phyloP scores from a whole-genome alignment of 2,888 invertebrate species.

The Amphimallon solstitiale region DNA sequence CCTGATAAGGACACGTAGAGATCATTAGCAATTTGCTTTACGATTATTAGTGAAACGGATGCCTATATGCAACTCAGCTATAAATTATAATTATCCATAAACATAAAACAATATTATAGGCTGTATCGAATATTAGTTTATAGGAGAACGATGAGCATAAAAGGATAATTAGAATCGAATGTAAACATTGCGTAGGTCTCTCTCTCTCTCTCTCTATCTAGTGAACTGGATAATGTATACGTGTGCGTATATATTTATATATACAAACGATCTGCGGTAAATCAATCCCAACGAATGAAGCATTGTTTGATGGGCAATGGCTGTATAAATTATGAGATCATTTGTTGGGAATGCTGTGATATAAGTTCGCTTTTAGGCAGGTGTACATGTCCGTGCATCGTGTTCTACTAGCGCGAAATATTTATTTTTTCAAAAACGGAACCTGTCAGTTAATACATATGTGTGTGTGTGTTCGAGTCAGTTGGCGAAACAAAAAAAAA shows the following conservation, averaged over 20 bases:
- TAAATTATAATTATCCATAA: constrained; percentile 35
- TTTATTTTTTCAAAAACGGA: constrained; percentile 25
- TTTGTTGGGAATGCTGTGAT: constrained; percentile 57
- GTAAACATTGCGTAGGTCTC: constrained; percentile 38
- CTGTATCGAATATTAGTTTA: constrained; percentile 46
- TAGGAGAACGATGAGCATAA: constrained; percentile 44
- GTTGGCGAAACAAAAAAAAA: constrained; percentile 25
- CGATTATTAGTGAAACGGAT: no score
- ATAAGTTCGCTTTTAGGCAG: constrained; percentile 52
- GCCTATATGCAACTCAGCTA: background rate
- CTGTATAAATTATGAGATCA: constrained; percentile 58
- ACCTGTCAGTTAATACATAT: constrained; percentile 18
- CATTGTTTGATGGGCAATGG: constrained; percentile 58
- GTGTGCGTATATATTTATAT: background rate
- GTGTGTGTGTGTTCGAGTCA: constrained; percentile 16
- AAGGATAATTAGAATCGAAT: constrained; percentile 47
- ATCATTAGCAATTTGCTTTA: no score
- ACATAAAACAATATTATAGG: constrained; percentile 39
- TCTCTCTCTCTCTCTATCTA: no score
- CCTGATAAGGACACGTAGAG: no score
- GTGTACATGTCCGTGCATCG: constrained; percentile 57
- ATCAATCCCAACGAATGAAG: constrained; percentile 59
- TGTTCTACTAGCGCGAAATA: constrained; percentile 44
- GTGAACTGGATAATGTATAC: constrained; percentile 20
- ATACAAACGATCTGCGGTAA: constrained; percentile 57